Conservation (phyloP, 2,888 invertebrate species). For the Ligdia adustata region DNA sequence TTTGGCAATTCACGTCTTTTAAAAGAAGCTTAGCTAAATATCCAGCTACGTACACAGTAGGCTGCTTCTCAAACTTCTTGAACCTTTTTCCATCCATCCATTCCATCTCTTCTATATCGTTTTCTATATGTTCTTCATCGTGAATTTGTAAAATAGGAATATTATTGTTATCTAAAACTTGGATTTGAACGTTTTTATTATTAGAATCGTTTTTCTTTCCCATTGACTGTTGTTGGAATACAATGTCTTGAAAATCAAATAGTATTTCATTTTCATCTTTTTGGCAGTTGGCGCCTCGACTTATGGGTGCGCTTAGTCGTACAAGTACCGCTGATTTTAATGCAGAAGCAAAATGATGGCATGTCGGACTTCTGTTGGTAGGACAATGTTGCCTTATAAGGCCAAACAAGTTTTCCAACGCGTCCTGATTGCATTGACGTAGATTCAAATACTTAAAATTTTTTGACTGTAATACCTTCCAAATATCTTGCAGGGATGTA, state of each 20-base stretch:
- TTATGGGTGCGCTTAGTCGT: background rate
- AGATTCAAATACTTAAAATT: background rate
- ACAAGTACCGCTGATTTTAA: background rate
- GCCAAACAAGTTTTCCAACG: background rate
- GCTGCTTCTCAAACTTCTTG: background rate
- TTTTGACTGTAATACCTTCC: background rate
- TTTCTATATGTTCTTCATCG: background rate
- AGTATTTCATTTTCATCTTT: background rate
- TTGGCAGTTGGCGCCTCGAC: background rate
- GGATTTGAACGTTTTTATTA: background rate
- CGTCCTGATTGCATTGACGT: background rate
- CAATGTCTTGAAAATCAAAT: background rate
- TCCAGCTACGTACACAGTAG: background rate
- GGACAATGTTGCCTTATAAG: constrained; percentile 1
- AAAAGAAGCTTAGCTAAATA: too few relatives aligned
- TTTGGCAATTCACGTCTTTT: background rate
- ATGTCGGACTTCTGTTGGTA: background rate
- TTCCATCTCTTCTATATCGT: too few relatives aligned
- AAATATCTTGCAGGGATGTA: background rate
- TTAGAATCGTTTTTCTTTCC: background rate
- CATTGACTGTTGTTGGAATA: background rate
- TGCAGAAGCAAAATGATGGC: background rate
- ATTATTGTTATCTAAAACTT: background rate
- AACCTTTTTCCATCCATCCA: background rate
- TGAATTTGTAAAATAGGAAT: background rate